phyloP scores from a whole-genome alignment of 2,888 invertebrate species.

The Venusia cambrica region DNA sequence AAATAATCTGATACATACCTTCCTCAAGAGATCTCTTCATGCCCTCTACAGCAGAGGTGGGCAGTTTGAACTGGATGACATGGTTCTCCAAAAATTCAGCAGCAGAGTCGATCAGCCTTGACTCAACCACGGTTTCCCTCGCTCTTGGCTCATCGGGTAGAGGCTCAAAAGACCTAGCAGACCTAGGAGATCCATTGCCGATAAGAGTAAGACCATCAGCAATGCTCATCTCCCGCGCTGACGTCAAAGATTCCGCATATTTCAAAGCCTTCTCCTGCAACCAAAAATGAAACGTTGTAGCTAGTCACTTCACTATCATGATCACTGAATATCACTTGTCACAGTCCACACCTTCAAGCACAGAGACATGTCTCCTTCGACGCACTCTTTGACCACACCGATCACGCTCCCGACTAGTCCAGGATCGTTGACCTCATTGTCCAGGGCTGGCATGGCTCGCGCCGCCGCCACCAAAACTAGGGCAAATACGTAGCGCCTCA shows the following conservation, averaged over 20 bases:
- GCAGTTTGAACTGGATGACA: conserved; percentile 90
- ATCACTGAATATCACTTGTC: conserved; percentile 22
- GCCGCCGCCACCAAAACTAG: conserved; percentile 75
- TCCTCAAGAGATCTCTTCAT: conserved; percentile 90
- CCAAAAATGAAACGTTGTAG: conserved; percentile 56
- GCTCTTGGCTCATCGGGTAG: conserved; percentile 87
- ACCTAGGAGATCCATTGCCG: conserved; percentile 76
- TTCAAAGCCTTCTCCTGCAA: conserved; percentile 87
- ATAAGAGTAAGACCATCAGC: conserved; percentile 83
- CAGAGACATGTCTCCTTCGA: conserved; percentile 84
- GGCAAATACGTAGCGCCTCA: conserved; percentile 71
- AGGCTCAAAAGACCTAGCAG: conserved; percentile 82
- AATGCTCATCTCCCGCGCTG: conserved; percentile 78
- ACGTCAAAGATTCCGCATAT: conserved; percentile 82
- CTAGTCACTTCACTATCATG: conserved; percentile 30
- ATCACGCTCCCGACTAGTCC: conserved; percentile 73
- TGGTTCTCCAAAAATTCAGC: conserved; percentile 90
- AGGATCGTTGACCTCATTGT: conserved; percentile 77
- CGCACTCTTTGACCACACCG: conserved; percentile 86
- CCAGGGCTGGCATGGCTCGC: conserved; percentile 70
- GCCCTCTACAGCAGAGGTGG: conserved; percentile 86
- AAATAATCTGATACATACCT: conserved; percentile 84
- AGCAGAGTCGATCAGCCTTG: conserved; percentile 87
- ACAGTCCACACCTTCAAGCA: conserved; percentile 84
- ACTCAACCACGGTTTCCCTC: conserved; percentile 87